Percentiles rank a stretch among this genome's conserved stretches.
These are phyloP conservation scores for Drosophila meridionalis DNA, from an alignment of 2,888 invertebrate species.

Conservation along the genomic window DNA sequence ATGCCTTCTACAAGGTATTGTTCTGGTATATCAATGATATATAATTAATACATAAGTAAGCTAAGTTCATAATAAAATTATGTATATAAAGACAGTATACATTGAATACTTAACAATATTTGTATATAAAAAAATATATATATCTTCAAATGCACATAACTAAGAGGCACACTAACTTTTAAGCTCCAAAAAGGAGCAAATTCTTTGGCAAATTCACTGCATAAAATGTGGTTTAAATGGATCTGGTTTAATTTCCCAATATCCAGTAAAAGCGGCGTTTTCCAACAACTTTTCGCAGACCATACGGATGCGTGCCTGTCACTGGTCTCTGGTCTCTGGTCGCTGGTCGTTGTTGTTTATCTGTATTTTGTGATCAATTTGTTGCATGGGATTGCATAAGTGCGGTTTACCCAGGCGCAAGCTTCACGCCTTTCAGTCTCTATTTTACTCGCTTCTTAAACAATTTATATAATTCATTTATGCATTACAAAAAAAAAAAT, in stretches of 20 bases:
- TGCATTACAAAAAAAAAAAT: conserved; percentile 53
- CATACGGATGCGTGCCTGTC: not conserved
- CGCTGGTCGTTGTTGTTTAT: conserved; percentile 12
- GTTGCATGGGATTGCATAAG: conserved; percentile 45
- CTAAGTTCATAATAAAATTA: not conserved
- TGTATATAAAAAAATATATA: not conserved
- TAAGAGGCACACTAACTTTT: not conserved
- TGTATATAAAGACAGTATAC: not conserved
- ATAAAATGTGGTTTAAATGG: not conserved
- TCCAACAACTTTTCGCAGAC: conserved; percentile 9
- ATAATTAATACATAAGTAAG: not conserved
- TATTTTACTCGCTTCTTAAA: conserved; percentile 50
- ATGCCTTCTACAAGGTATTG: too few species aligned
- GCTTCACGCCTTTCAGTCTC: conserved; percentile 45
- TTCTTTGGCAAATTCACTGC: conserved; percentile 5
- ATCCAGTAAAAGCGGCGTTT: conserved; percentile 22
- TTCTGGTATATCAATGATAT: too few species aligned
- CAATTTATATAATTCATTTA: conserved; percentile 65
- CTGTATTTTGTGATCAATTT: conserved; percentile 42
- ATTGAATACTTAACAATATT: not conserved
- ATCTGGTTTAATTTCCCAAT: conserved; percentile 1
- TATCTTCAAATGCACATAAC: not conserved
- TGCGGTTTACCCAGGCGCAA: conserved; percentile 35
- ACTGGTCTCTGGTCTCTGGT: too few species aligned
- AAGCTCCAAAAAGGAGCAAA: not conserved